These are phyloP conservation scores for Eledone cirrhosa DNA, from an alignment of 2,888 invertebrate species.

Conservation along the genomic window DNA sequence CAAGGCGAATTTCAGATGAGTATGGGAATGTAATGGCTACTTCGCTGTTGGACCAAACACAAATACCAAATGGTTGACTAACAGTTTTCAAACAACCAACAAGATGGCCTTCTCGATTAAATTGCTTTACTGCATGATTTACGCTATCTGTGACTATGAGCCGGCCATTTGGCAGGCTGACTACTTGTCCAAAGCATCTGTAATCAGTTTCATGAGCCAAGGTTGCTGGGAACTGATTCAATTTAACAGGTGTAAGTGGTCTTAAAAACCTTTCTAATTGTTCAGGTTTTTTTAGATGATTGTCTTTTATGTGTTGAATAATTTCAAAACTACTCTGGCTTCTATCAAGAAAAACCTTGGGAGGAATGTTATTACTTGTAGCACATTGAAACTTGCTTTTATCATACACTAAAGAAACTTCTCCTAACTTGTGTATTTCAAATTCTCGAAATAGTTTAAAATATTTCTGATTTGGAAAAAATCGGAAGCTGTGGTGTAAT, in stretches of 20 bases:
- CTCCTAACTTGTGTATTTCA: conserved; percentile 2
- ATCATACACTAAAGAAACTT: not conserved
- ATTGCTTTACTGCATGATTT: not conserved
- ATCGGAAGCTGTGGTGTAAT: not conserved
- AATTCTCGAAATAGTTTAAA: not conserved
- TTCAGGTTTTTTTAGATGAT: not conserved
- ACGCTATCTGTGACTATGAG: not conserved
- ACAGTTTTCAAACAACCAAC: not conserved
- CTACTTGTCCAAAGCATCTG: not conserved
- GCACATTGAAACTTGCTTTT: not conserved
- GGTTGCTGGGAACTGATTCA: not conserved
- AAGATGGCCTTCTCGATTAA: conserved; percentile 12
- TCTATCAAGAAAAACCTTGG: no score
- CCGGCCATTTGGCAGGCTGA: not conserved
- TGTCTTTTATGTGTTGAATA: not conserved
- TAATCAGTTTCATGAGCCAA: conserved; percentile 4
- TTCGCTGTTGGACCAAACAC: not conserved
- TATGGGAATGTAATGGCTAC: conserved; percentile 13
- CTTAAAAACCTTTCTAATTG: not conserved
- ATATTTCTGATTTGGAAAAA: conserved; percentile 9
- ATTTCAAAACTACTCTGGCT: no score
- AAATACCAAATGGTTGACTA: conserved; percentile 14
- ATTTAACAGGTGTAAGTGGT: not conserved
- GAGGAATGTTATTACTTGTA: no score
- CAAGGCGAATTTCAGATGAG: conserved; percentile 19